These are phyloP conservation scores for Drosophila nigrodunni DNA, from an alignment of 1,140 invertebrate genomes.

Conservation along the genomic window DNA sequence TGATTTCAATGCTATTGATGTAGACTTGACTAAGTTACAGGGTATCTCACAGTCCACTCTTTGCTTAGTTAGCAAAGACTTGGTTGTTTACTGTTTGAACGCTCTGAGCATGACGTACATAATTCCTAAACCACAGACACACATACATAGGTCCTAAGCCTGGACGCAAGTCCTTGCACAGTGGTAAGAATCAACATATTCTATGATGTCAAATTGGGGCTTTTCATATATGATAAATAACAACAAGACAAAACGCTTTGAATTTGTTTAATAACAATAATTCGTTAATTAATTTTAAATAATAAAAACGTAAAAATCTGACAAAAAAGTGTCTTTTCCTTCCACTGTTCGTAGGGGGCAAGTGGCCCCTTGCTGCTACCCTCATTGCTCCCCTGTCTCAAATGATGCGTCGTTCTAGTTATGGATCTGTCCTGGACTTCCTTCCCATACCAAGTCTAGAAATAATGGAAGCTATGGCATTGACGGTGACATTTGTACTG, in stretches of 20 bases:
- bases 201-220: too few relatives aligned
- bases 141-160: conserved; percentile 8
- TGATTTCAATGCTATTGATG: background rate
- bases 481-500: conserved; percentile 69
- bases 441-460: conserved; percentile 14
- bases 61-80: background rate
- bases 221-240: too few relatives aligned
- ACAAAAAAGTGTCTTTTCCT: too few relatives aligned
- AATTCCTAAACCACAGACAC: conserved; percentile 67
- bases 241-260: too few relatives aligned
- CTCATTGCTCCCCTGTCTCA: background rate
- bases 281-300: too few relatives aligned
- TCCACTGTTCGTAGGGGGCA: too few relatives aligned
- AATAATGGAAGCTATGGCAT: conserved; percentile 68
- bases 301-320: too few relatives aligned
- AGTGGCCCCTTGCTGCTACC: background rate
- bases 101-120: conserved; percentile 65
- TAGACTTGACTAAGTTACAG: background rate
- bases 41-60: background rate
- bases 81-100: conserved; percentile 32
- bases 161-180: background rate
- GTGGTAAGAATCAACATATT: too few relatives aligned
- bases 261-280: too few relatives aligned
- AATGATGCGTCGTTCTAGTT: conserved; percentile 1
- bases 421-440: background rate